Conservation (phyloP, 1,140 invertebrate genomes). For the Drosophila mayri region DNA sequence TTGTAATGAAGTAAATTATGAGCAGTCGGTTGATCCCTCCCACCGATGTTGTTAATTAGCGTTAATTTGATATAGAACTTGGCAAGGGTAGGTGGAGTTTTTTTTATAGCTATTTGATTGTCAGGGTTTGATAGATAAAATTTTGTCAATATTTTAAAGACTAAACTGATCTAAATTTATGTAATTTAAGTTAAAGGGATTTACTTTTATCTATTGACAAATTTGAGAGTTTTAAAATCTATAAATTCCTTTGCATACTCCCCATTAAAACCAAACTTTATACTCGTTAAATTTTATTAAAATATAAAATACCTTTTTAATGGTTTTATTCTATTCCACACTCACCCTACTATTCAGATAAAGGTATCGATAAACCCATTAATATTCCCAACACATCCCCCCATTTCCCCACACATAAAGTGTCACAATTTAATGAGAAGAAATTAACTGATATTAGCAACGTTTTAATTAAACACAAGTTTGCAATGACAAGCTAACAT, state of each 20-base stretch:
- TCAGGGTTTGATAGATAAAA: background rate
- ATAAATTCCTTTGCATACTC: background rate
- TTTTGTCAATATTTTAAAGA: background rate
- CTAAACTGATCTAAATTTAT: too few species aligned
- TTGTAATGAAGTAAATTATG: constrained; percentile 82
- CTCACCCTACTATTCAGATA: constrained; percentile 50
- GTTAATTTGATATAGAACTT: constrained; percentile 71
- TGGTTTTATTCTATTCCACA: constrained; percentile 18
- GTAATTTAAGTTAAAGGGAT: too few species aligned
- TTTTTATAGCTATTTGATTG: constrained; percentile 54
- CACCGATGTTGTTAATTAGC: constrained; percentile 67
- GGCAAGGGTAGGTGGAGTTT: constrained; percentile 30
- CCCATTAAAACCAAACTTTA: background rate
- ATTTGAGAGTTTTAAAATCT: background rate
- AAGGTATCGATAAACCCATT: constrained; percentile 49
- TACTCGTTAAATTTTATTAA: constrained; percentile 5
- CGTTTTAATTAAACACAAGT: constrained; percentile 74
- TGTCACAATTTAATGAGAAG: constrained; percentile 67
- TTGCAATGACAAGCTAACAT: constrained; percentile 64
- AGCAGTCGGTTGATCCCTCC: constrained; percentile 44
- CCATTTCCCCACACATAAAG: constrained; percentile 12
- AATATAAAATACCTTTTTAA: constrained; percentile 13
- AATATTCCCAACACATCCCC: constrained; percentile 37
- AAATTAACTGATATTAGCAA: constrained; percentile 78
- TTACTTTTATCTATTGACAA: too few species aligned